Conservation (phyloP, 2,113 vertebrate genomes). For the Eurystomus gularis region DNA sequence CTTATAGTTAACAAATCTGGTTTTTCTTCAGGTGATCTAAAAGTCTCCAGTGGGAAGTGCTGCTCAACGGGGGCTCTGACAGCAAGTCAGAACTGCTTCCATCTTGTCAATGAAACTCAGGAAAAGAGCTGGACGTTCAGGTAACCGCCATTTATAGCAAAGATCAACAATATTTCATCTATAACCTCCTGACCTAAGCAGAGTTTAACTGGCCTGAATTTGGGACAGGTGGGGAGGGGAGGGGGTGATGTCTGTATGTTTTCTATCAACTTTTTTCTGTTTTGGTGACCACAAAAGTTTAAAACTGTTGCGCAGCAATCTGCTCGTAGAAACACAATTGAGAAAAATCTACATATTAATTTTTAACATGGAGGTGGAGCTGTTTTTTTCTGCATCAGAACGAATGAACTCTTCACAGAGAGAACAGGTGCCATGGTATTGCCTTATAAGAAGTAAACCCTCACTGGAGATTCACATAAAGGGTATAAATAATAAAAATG, state of each 20-base stretch:
- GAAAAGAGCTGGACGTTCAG: background rate
- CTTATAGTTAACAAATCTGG: background rate
- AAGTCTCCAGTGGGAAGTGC: background rate
- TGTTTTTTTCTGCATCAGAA: background rate
- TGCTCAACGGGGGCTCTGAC: background rate
- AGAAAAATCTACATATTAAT: background rate
- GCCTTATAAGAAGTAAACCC: background rate
- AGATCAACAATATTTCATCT: background rate
- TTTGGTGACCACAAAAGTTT: background rate
- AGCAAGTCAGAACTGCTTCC: background rate
- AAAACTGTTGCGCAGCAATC: background rate
- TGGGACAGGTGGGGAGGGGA: background rate
- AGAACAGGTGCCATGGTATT: background rate
- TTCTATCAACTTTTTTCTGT: background rate
- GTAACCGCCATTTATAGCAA: background rate
- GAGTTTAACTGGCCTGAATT: background rate
- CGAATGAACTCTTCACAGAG: background rate
- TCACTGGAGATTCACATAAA: background rate
- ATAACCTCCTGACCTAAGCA: background rate
- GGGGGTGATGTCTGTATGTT: too few relatives aligned
- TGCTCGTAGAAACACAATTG: background rate
- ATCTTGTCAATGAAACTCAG: background rate
- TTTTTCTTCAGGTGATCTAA: background rate
- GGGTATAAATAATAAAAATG: background rate
- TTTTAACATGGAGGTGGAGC: background rate